Evolutionary conservation across 2,888 invertebrate species (phyloP).

Genomic region (Cryptus armator): DNA sequence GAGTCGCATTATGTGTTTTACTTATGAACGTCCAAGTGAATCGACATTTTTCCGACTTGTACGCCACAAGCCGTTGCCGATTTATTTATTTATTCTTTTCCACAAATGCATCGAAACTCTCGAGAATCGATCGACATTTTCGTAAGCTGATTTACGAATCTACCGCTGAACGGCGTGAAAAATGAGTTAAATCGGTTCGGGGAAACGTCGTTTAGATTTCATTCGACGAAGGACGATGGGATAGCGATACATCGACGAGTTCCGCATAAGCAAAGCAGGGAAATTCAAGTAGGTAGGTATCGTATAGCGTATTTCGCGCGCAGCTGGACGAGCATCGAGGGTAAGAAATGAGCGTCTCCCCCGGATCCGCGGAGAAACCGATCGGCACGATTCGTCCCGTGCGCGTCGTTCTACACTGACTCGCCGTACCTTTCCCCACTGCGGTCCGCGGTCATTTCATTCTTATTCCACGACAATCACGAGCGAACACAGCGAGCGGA

Average conservation of each 20-base stretch:
- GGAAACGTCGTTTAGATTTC: conserved; percentile 44
- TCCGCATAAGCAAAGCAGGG: conserved; percentile 32
- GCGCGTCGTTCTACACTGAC: conserved; percentile 23
- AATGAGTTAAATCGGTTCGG: conserved; percentile 20
- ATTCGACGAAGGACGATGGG: conserved; percentile 26
- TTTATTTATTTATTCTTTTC: background rate
- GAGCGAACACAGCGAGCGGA: conserved; percentile 47
- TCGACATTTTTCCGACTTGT: conserved; percentile 6
- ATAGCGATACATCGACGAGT: background rate
- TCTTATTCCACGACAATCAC: conserved; percentile 62
- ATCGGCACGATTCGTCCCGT: conserved; percentile 60
- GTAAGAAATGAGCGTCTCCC: conserved; percentile 68
- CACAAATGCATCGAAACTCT: background rate
- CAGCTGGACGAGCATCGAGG: conserved; percentile 22
- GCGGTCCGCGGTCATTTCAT: conserved; percentile 53
- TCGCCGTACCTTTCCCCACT: background rate
- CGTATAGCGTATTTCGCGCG: background rate
- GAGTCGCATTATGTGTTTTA: conserved; percentile 43
- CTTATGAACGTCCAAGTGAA: conserved; percentile 31
- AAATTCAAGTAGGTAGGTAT: conserved; percentile 36
- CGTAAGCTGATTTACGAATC: background rate
- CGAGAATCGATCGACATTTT: conserved; percentile 10
- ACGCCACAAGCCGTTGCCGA: background rate
- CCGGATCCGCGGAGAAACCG: conserved; percentile 57
- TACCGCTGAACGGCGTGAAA: conserved; percentile 20